Percentiles rank a stretch among this genome's conserved stretches.
These are phyloP conservation scores for Mirza zaza DNA, from an alignment of 2,113 vertebrate species.

Conservation along the genomic window DNA sequence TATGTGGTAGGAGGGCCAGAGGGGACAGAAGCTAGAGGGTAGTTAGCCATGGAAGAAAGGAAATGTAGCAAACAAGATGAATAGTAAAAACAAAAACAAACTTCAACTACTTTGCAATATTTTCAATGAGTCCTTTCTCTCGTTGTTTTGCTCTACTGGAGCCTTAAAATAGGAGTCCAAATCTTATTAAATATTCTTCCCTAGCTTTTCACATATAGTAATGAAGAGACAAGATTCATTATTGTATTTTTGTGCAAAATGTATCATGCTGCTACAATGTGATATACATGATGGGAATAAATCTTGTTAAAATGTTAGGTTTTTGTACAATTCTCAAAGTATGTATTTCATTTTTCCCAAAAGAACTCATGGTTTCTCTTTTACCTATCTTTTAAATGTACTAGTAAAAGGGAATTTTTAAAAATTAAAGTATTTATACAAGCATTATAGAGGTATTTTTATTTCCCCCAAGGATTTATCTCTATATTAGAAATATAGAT, in stretches of 20 bases:
- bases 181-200: not conserved
- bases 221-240: not conserved
- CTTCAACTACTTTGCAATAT: not conserved
- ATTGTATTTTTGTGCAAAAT: not conserved
- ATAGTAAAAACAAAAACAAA: not conserved
- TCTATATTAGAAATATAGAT: not conserved
- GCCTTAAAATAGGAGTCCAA: not conserved
- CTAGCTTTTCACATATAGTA: not conserved
- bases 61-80: not conserved
- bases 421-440: not conserved
- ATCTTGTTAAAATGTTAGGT: not conserved
- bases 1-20: not conserved
- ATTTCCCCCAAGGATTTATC: not conserved
- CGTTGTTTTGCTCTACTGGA: not conserved
- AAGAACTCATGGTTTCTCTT: conserved; percentile 14
- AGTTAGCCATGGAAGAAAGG: not conserved
- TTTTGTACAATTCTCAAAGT: not conserved
- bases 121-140: not conserved
- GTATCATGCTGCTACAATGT: not conserved
- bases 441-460: not conserved
- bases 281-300: not conserved
- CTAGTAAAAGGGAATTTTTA: not conserved
- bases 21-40: not conserved
- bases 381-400: not conserved
- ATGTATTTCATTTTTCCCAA: not conserved